A percentile compares a stretch with the other conserved stretches of the same genome.
These are phyloP conservation scores for Abrostola tripartita DNA, from an alignment of 2,888 invertebrate species.

Conservation along the genomic window DNA sequence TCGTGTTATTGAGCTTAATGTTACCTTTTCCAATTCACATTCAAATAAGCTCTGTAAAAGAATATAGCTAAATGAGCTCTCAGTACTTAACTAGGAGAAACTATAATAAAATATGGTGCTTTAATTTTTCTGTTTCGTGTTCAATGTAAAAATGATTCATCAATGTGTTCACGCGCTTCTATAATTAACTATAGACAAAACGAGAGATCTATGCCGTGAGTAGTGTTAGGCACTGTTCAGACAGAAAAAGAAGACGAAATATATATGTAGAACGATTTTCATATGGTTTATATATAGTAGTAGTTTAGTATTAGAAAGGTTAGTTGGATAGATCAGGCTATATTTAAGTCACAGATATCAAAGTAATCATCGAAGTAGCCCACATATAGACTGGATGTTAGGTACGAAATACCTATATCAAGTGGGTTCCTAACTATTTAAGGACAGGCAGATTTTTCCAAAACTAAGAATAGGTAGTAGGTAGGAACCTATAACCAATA, in stretches of 20 bases:
- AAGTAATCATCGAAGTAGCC: no score
- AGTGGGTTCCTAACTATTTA: no score
- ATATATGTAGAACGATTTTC: conserved; percentile 19
- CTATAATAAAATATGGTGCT: conserved; percentile 27
- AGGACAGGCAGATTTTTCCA: no score
- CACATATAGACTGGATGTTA: no score
- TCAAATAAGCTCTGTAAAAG: no score
- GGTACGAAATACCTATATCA: no score
- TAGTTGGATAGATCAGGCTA: not conserved
- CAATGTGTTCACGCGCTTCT: conserved; percentile 7
- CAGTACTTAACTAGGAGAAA: conserved; percentile 19
- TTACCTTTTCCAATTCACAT: no score
- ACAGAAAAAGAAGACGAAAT: conserved; percentile 15
- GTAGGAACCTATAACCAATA: no score
- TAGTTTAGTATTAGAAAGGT: conserved; percentile 9
- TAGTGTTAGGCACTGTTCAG: conserved; percentile 16
- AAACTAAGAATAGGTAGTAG: no score
- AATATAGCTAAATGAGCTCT: not conserved
- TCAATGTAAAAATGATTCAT: conserved; percentile 19
- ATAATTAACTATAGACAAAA: conserved; percentile 34
- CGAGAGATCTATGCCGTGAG: conserved; percentile 13
- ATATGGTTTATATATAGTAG: conserved; percentile 6
- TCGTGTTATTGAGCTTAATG: no score
- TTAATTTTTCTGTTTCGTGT: conserved; percentile 22
- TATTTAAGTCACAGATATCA: no score